A percentile compares a stretch with the other conserved stretches of the same genome.
phyloP scores from a whole-genome alignment of 2,113 vertebrate species.

The Chamaetylas fuelleborni region DNA sequence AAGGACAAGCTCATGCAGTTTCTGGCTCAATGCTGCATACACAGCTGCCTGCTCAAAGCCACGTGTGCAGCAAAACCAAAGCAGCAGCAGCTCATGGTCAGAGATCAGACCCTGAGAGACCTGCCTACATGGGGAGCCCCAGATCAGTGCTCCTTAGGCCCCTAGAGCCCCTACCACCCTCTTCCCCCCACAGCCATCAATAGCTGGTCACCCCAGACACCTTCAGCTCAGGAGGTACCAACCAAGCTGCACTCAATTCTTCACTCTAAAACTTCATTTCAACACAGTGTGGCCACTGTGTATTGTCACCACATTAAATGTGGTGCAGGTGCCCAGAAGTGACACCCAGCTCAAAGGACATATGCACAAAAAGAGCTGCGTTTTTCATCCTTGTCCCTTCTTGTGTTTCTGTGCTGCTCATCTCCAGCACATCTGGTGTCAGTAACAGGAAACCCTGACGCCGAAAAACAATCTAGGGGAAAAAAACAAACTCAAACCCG shows the following conservation, averaged over 20 bases:
- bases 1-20: background rate
- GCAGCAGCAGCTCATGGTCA: background rate
- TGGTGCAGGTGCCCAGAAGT: background rate
- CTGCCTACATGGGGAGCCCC: background rate
- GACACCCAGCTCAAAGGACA: background rate
- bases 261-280: background rate
- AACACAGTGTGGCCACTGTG: background rate
- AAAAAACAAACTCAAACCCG: background rate
- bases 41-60: background rate
- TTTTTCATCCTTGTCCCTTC: background rate
- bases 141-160: background rate
- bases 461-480: background rate
- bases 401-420: background rate
- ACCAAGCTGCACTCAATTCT: background rate
- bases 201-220: background rate
- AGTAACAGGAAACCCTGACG: slow-evolving; percentile 3
- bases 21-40: background rate
- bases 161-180: background rate
- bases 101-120: background rate
- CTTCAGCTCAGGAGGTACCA: background rate
- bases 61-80: background rate
- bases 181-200: background rate
- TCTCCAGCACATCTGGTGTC: background rate
- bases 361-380: rapidly evolving
- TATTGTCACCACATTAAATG: background rate